These are phyloP conservation scores for Tinamus major DNA, from an alignment of 2,797 vertebrate species.

Conservation along the genomic window DNA sequence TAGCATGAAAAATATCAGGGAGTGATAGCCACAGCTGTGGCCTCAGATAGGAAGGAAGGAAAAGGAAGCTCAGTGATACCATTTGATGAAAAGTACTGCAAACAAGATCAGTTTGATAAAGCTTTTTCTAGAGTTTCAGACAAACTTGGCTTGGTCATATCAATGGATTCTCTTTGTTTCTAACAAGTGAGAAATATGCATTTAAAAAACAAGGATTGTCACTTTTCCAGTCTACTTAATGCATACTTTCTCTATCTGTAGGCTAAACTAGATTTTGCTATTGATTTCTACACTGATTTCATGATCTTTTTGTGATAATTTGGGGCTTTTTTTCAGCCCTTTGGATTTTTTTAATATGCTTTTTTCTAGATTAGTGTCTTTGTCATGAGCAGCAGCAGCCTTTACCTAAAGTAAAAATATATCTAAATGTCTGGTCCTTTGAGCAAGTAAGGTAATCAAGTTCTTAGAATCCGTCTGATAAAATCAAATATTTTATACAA, in stretches of 20 bases:
- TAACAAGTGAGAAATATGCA: background rate
- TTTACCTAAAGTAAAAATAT: background rate
- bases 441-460: background rate
- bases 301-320: background rate
- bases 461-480: background rate
- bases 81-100: background rate
- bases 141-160: background rate
- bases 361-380: background rate
- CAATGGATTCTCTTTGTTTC: background rate
- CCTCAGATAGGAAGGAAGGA: background rate
- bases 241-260: background rate
- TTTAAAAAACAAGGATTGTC: background rate
- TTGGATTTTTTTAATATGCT: background rate
- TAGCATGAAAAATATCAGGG: background rate
- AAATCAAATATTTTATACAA: background rate
- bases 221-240: background rate
- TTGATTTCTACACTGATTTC: background rate
- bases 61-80: background rate
- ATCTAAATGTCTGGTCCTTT: background rate
- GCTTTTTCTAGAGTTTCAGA: background rate
- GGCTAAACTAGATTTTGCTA: background rate
- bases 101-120: background rate
- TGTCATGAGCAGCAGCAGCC: background rate
- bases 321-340: background rate
- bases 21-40: background rate